Conservation (phyloP, 2,888 invertebrate genomes). For the Gisinianus flammeolus region DNA sequence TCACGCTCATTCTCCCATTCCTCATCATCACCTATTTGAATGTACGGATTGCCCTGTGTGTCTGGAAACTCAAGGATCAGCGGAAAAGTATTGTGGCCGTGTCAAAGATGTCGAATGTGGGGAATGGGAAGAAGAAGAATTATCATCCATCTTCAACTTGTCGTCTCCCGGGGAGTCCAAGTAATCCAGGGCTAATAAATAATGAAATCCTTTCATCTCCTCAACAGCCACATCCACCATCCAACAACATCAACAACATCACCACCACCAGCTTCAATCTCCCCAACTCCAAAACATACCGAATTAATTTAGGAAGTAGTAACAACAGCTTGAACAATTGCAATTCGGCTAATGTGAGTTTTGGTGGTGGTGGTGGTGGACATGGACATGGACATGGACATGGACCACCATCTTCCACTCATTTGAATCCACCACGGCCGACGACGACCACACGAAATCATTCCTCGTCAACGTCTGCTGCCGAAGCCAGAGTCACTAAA, state of each 20-base stretch:
- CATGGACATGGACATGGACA: too few relatives aligned
- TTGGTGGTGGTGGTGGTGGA: not conserved
- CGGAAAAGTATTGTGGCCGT: conserved; percentile 52
- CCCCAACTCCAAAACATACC: conserved; percentile 9
- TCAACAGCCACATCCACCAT: not conserved
- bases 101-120: conserved; percentile 25
- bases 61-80: conserved; percentile 65
- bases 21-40: conserved; percentile 74
- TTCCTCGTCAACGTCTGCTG: conserved; percentile 37
- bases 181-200: conserved; percentile 5
- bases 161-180: conserved; percentile 11
- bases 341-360: not conserved
- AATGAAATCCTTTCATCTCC: too few relatives aligned
- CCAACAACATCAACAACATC: not conserved
- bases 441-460: conserved; percentile 26
- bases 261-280: conserved; percentile 11
- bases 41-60: conserved; percentile 71
- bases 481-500: conserved; percentile 68
- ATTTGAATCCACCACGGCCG: not conserved
- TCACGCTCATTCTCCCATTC: conserved; percentile 77
- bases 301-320: conserved; percentile 35
- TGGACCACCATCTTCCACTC: too few relatives aligned
- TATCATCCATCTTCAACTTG: conserved; percentile 21
- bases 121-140: not conserved
- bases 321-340: conserved; percentile 1